Conservation (phyloP, 2,113 vertebrate species). For the Gymnogyps californianus region DNA sequence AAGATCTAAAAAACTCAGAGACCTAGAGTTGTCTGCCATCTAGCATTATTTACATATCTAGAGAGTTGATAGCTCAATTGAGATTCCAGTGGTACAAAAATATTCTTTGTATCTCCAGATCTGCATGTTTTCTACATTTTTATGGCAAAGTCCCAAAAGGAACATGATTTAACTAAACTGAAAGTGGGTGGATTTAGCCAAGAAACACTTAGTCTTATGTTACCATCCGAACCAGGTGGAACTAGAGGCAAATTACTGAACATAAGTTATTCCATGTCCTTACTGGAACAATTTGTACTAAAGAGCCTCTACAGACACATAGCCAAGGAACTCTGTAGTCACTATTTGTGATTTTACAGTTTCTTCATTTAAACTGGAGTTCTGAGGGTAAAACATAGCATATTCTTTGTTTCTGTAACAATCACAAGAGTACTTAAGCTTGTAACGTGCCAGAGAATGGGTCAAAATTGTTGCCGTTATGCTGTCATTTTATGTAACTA, state of each 20-base stretch:
- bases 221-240: slow-evolving; percentile 61
- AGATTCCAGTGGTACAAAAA: slow-evolving; percentile 7
- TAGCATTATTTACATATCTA: background rate
- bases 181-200: slow-evolving; percentile 49
- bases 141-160: slow-evolving; percentile 47
- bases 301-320: background rate
- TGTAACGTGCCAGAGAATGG: background rate
- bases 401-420: background rate
- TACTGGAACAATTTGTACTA: slow-evolving; percentile 52
- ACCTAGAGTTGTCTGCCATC: background rate
- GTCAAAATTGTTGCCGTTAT: background rate
- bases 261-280: slow-evolving; percentile 37
- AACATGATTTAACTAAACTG: slow-evolving; percentile 55
- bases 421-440: background rate
- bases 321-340: background rate
- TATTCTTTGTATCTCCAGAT: slow-evolving; percentile 20
- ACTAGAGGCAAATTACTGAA: slow-evolving; percentile 50
- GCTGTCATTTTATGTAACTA: background rate
- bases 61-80: background rate
- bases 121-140: slow-evolving; percentile 51
- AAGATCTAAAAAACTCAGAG: background rate
- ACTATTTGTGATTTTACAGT: background rate
- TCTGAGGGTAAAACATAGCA: background rate
- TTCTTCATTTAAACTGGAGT: background rate
- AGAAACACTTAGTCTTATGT: slow-evolving; percentile 57